Evolutionary conservation across 64 coral and sea anemone genomes (phyloP).

Genomic region (Stichodactyla mertensii): DNA sequence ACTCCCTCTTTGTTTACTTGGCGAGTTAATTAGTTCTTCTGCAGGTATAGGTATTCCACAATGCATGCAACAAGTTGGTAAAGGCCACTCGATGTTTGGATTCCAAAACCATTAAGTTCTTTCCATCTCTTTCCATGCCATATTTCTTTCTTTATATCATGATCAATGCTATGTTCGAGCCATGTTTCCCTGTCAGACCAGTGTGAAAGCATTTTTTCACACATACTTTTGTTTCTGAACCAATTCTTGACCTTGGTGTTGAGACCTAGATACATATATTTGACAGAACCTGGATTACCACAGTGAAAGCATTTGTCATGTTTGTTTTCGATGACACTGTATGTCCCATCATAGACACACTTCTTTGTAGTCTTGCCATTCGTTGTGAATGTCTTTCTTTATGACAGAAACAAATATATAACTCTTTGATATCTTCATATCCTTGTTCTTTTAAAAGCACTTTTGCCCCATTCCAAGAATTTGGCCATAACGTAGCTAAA

Average conservation of each 20-base stretch:
- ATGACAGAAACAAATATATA: slow-evolving; percentile 50
- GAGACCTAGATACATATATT: slow-evolving; percentile 33
- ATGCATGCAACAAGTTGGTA: slow-evolving; percentile 23
- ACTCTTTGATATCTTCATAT: slow-evolving; percentile 47
- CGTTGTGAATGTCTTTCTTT: slow-evolving; percentile 16
- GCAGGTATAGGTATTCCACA: slow-evolving; percentile 17
- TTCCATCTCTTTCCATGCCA: slow-evolving; percentile 67
- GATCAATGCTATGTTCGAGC: background rate
- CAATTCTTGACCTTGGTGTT: slow-evolving; percentile 43
- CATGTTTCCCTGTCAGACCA: slow-evolving; percentile 38
- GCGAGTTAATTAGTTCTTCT: slow-evolving; percentile 13
- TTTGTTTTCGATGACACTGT: slow-evolving; percentile 51
- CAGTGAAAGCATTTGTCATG: slow-evolving; percentile 41
- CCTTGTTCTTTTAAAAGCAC: slow-evolving; percentile 59
- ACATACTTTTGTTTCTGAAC: slow-evolving; percentile 39
- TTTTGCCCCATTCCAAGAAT: slow-evolving; percentile 48
- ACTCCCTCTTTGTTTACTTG: background rate
- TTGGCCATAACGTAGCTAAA: slow-evolving; percentile 52
- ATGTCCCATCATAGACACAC: slow-evolving; percentile 48
- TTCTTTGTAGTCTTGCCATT: slow-evolving; percentile 43
- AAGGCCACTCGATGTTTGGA: slow-evolving; percentile 17
- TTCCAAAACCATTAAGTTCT: slow-evolving; percentile 72
- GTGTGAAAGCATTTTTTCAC: slow-evolving; percentile 35
- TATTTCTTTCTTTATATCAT: slow-evolving; percentile 32
- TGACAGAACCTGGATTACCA: slow-evolving; percentile 40